Evolutionary conservation across 2,797 vertebrate species (phyloP).

Genomic region (Fistularia tabacaria): DNA sequence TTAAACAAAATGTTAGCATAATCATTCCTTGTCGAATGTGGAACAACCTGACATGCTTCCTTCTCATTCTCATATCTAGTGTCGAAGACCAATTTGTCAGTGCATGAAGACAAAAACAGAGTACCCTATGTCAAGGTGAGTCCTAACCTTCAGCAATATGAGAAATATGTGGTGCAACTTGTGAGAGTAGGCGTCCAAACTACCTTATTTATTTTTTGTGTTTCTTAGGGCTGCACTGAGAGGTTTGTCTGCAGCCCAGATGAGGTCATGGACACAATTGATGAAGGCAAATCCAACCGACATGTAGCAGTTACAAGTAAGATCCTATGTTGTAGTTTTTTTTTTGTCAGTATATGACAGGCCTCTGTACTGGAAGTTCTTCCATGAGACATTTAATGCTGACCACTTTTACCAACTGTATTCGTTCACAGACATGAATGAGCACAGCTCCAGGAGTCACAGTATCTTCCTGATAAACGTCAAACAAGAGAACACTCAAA

Average conservation of each 20-base stretch:
- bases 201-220: slow-evolving; percentile 8
- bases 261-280: slow-evolving; percentile 98
- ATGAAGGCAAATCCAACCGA: slow-evolving; percentile 97
- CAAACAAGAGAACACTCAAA: slow-evolving; percentile 97
- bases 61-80: slow-evolving; percentile 67
- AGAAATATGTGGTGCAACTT: not conserved
- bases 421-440: slow-evolving; percentile 87
- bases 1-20: too few relatives aligned
- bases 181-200: not conserved
- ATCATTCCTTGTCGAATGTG: not conserved
- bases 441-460: slow-evolving; percentile 98
- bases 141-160: not conserved
- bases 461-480: slow-evolving; percentile 98
- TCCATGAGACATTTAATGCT: not conserved
- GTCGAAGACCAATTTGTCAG: slow-evolving; percentile 97
- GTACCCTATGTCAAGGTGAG: slow-evolving; percentile 97
- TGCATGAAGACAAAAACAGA: slow-evolving; percentile 98
- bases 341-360: not conserved
- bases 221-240: slow-evolving; percentile 89
- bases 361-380: not conserved
- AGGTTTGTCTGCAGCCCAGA: slow-evolving; percentile 98
- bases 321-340: slow-evolving; percentile 7
- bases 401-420: not conserved
- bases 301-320: slow-evolving; percentile 98
- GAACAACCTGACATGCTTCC: not conserved